Evolutionary conservation across 2,113 vertebrate species (phyloP).

Genomic region (Rhinolophus ferrumequinum): DNA sequence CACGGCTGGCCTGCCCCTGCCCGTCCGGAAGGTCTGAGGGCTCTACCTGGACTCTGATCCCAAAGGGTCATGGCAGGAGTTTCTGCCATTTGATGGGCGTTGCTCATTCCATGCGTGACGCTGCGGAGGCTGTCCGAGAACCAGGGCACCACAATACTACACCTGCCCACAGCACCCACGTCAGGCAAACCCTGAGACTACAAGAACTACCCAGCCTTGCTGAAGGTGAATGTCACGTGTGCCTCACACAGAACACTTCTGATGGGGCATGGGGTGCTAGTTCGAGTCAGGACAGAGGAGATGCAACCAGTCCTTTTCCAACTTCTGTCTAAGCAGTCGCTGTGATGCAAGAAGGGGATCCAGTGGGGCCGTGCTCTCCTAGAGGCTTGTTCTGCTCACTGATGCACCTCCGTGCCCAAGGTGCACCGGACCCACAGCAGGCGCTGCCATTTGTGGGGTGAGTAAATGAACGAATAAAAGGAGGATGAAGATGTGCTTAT

Average conservation of each 20-base stretch:
- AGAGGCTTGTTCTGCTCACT: not conserved
- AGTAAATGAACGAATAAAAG: not conserved
- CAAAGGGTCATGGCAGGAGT: not conserved
- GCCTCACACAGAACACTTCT: not conserved
- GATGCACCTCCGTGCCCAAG: not conserved
- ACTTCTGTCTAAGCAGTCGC: not conserved
- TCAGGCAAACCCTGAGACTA: not conserved
- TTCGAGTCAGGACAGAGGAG: not conserved
- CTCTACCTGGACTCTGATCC: not conserved
- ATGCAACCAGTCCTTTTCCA: not conserved
- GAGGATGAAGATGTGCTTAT: not conserved
- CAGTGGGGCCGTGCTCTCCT: too few relatives aligned
- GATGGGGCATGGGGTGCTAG: not conserved
- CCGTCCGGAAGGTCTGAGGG: not conserved
- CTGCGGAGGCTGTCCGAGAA: not conserved
- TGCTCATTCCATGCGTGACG: not conserved
- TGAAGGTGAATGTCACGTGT: not conserved
- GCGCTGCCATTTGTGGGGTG: not conserved
- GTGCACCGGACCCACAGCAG: not conserved
- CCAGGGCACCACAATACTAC: fast-evolving
- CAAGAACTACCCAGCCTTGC: not conserved
- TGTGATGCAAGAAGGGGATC: not conserved
- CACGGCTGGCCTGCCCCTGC: not conserved
- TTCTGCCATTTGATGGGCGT: not conserved
- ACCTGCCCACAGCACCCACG: not conserved